Evolutionary conservation across 2,888 invertebrate species (phyloP), one percentile per base, ranked within the genome.

Genomic region (Scaptomyza polygonia): DNA sequence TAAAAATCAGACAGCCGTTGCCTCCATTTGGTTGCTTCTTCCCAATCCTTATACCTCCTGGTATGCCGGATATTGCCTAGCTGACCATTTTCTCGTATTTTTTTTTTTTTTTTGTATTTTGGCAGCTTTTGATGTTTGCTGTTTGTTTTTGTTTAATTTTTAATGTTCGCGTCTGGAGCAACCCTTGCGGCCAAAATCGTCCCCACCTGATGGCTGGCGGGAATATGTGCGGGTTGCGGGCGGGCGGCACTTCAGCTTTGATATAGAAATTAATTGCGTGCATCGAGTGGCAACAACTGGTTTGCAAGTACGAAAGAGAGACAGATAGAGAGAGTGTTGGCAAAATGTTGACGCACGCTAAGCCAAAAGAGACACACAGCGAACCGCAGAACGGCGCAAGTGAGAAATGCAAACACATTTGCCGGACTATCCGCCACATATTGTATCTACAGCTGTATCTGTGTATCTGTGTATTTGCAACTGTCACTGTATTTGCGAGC

Each of bases 331-430:
- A 47, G 70, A 36, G 82, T 84, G 81, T 83, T 77, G 75, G 81
- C 86, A 80, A 81, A 82, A 83, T 86, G 81, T 86, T 82, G 81
- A 86, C 81, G 86, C 69, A 77, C 12, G 67, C 78, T 82, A 82
- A 83, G 75, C 81, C 76, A 70, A 59, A 53, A 43, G 12, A 43
- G 8, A 49, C 30, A 30, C 14, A 27, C 29, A 34, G 6, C 5
- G 59, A 61, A 72, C 86, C 84, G 68, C 78, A 77, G 64, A 59
- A 64, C 62, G 53, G 69, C 44, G 57, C 76, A 78, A 82, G 86
- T 83, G 86, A 86, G 82, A 85, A 83, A 85, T 68, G 79, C 83
- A 86, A 83, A 86, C 79, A 86, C 85, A 86, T 86, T 81, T 86
- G 65, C 66, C 75, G 53, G 66, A 45, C 77, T 54, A 63, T 72